phyloP scores from a whole-genome alignment of 2,113 vertebrate species.

The Phyllostomus hastatus region DNA sequence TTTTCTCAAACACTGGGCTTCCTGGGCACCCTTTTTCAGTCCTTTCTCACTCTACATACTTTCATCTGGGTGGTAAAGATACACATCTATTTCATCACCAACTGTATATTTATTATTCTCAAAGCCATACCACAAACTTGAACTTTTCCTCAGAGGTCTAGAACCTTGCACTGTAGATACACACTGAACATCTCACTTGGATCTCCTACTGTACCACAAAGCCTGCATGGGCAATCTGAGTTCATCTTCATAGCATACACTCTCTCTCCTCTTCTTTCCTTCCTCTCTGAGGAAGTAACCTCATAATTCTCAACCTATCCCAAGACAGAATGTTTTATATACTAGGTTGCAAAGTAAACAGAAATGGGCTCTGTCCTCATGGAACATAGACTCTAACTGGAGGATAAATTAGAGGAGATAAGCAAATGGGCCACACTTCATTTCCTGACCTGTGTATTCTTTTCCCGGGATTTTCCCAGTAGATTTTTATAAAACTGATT shows the following conservation, averaged over 20 bases:
- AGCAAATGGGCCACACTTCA: not conserved
- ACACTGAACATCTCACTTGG: not conserved
- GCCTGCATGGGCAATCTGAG: not conserved
- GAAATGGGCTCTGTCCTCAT: not conserved
- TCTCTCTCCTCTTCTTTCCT: not conserved
- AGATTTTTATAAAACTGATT: not conserved
- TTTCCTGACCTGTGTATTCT: not conserved
- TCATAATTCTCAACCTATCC: not conserved
- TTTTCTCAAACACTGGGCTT: not conserved
- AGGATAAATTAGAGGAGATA: not conserved
- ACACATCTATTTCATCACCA: not conserved
- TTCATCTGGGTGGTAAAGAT: not conserved
- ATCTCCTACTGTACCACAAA: not conserved
- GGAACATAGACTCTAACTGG: not conserved
- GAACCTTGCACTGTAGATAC: not conserved
- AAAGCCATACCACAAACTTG: not conserved
- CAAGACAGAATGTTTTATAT: not conserved
- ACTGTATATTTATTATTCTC: not conserved
- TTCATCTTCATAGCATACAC: not conserved
- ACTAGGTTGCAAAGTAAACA: not conserved
- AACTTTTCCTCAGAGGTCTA: not conserved
- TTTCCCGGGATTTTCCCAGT: not conserved
- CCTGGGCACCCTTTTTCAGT: not conserved
- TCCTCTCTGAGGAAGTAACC: not conserved
- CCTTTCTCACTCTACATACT: not conserved